phyloP scores from a whole-genome alignment of 2,797 vertebrate genomes.

The Remorina albescens region DNA sequence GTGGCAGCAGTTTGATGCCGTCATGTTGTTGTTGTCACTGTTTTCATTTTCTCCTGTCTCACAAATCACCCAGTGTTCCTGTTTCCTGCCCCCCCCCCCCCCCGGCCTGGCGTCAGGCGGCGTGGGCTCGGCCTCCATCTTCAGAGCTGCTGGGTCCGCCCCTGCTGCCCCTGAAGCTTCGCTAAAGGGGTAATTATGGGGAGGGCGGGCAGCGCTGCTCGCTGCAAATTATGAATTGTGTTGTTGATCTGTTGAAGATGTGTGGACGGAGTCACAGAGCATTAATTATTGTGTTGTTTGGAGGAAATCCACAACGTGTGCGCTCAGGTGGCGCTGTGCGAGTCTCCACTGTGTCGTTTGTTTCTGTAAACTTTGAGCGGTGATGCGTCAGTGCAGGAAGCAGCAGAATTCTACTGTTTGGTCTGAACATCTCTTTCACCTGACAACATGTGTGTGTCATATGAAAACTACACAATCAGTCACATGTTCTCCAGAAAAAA shows the following conservation, averaged over 20 bases:
- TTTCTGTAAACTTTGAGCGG: too few species aligned
- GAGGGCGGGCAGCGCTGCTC: conserved; percentile 3
- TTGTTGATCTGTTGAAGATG: conserved; percentile 34
- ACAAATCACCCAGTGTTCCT: conserved; percentile 11
- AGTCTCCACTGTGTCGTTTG: background rate
- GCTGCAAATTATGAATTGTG: conserved; percentile 47
- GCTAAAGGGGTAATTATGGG: conserved; percentile 44
- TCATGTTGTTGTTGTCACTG: conserved; percentile 4
- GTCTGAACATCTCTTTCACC: too few species aligned
- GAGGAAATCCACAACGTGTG: background rate
- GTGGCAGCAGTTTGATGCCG: too few species aligned
- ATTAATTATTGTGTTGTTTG: conserved; percentile 3
- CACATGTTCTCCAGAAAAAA: too few species aligned
- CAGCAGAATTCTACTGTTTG: too few species aligned
- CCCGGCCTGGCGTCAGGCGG: conserved; percentile 22
- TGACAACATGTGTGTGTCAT: too few species aligned
- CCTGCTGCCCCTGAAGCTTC: conserved; percentile 27
- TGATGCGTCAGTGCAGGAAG: too few species aligned
- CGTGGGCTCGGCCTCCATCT: background rate
- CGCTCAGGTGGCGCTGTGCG: too few species aligned
- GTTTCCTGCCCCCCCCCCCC: conserved; percentile 20
- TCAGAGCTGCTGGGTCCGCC: conserved; percentile 42
- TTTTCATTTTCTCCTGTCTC: conserved; percentile 32
- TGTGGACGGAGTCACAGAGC: background rate
- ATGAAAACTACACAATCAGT: too few species aligned